These are phyloP conservation scores for Apodemus agrarius DNA, from an alignment of 2,797 vertebrate genomes.

Conservation along the genomic window DNA sequence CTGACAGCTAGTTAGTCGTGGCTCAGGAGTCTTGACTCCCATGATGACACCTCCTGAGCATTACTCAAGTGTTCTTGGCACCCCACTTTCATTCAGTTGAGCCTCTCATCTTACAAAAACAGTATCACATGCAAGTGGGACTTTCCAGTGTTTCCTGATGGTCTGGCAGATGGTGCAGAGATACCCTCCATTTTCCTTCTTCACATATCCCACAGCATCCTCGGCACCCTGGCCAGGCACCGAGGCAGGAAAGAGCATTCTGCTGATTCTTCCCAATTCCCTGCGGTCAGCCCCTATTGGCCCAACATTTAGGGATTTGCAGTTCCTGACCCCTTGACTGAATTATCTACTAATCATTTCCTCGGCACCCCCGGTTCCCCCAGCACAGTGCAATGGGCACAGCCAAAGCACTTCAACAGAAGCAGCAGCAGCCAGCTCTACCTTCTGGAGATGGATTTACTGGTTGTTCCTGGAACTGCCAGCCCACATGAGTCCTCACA, in stretches of 20 bases:
- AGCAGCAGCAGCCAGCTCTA: not conserved
- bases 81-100: slow-evolving; percentile 30
- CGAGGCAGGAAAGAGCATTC: not conserved
- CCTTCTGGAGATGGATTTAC: not conserved
- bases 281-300: not conserved
- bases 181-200: not conserved
- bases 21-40: not conserved
- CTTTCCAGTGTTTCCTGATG: slow-evolving; percentile 60
- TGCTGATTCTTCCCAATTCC: not conserved
- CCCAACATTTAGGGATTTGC: not conserved
- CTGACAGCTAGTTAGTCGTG: not conserved
- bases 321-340: not conserved
- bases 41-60: not conserved
- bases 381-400: not conserved
- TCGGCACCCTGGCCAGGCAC: not conserved
- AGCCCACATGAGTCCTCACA: not conserved
- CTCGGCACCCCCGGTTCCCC: not conserved
- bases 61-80: slow-evolving; percentile 61
- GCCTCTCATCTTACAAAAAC: slow-evolving; percentile 52
- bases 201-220: accelerated
- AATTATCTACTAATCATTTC: not conserved
- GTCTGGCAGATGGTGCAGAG: not conserved
- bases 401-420: not conserved
- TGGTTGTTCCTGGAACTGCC: not conserved
- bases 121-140: slow-evolving; percentile 34